A percentile compares a stretch with the other conserved stretches of the same genome.
Evolutionary conservation across 2,113 vertebrate genomes (phyloP).

Genomic region (Taurulus bubalis): DNA sequence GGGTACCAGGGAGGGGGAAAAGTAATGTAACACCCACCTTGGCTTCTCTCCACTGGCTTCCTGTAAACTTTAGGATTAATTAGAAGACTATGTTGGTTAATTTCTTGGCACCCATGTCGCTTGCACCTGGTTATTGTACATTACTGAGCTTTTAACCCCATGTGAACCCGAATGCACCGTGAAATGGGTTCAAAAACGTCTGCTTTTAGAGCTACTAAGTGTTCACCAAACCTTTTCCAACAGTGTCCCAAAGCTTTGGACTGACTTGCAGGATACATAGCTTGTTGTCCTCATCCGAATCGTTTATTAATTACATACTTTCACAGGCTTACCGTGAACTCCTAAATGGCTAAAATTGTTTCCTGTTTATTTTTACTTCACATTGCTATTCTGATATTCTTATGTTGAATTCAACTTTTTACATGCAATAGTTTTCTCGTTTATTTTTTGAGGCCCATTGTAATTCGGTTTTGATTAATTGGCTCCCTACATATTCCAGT

Average conservation of each 20-base stretch:
- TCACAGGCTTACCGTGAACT: slow-evolving; percentile 1
- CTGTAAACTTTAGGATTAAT: slow-evolving; percentile 64
- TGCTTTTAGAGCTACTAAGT: slow-evolving; percentile 15
- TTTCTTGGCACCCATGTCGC: slow-evolving; percentile 56
- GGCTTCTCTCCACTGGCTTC: slow-evolving; percentile 40
- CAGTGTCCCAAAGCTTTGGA: not conserved
- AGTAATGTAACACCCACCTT: slow-evolving; percentile 20
- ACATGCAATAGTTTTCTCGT: not conserved
- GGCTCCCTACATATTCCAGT: not conserved
- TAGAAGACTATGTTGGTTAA: slow-evolving; percentile 46
- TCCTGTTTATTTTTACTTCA: not conserved
- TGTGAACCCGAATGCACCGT: slow-evolving; percentile 43
- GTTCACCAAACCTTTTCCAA: not conserved
- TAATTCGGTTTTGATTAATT: not conserved
- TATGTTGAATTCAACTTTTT: not conserved
- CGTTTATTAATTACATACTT: not conserved
- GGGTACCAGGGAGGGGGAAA: slow-evolving; percentile 33
- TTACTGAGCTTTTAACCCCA: slow-evolving; percentile 49
- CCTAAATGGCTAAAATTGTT: not conserved
- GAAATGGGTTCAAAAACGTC: slow-evolving; percentile 31
- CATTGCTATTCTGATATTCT: not conserved
- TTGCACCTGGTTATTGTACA: slow-evolving; percentile 56
- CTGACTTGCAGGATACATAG: not conserved
- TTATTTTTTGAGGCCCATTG: not conserved
- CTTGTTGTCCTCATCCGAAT: not conserved